Base-by-base conservation (phyloP, 2,113 vertebrate species). In the Macrotis lagotis region DNA sequence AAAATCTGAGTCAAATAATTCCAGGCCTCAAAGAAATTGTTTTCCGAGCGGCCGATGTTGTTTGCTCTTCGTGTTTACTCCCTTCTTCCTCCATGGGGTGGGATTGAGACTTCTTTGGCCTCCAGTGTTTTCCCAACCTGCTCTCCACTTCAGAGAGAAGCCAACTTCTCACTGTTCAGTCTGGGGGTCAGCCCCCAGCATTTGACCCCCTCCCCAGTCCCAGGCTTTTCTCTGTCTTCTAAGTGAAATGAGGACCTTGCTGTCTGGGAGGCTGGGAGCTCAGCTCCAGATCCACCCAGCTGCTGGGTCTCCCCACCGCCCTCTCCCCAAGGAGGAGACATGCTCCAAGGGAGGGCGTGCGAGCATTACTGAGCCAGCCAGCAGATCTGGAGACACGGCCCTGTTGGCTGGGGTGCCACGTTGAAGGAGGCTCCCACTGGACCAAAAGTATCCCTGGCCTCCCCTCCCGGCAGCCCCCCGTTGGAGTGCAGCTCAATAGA, bases 251-350 rank as follows among this genome's bases (percentile, higher is more conserved):
- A 95, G 96, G 97, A 97, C 98, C 96, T 97, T 96, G 92, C 97
- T 93, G 97, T 94, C 94, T 88, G 95, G 97, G 98, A 98, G 98
- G 97, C 94, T 95, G 97, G 28, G 95, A 97, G 96, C 97, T 97
- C 95, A 98, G 97, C 98, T 98, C 98, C 98, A 98, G 66, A 37
- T n/a, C 55, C 49, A 97, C 98, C 98, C 98, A 98, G 98, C 98
- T 99, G 98, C 96, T n/a, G 48, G 53, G 97, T 98, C 95, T 98
- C 97, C 59, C 98, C 97, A 97, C 98, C 98, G 98, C 98, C 98
- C 98, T 98, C 95, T 99, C 98, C 98, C 98, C 92, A 97, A 98
- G 98, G 98, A 98, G 95, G 97, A 98, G 97, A 97, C 90, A 97
- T 89, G 94, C 97, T 95, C 96, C 94, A 95, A 94, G 98, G 97